Conservation (phyloP, 2,797 vertebrate species). For the Simalia tracyae region DNA sequence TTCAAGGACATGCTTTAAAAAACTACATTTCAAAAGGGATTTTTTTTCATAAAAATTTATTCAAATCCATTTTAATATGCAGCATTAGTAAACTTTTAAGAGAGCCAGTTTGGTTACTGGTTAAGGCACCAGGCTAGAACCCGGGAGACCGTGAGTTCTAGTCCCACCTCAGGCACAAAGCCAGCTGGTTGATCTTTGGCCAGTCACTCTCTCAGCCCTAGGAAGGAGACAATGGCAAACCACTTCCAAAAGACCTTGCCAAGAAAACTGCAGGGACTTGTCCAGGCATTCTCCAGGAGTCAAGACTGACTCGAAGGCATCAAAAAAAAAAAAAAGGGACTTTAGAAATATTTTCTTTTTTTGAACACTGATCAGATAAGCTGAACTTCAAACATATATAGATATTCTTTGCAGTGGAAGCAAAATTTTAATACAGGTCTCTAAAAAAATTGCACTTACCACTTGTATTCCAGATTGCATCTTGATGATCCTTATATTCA, state of each 20-base stretch:
- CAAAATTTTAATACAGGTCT: accelerated
- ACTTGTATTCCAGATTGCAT: constrained; percentile 81
- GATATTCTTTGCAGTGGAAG: background rate
- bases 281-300: background rate
- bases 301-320: no score
- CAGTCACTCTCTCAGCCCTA: background rate
- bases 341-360: no score
- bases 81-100: background rate
- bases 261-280: background rate
- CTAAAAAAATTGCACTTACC: constrained; percentile 65
- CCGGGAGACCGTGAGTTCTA: background rate
- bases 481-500: constrained; percentile 72
- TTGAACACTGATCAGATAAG: background rate
- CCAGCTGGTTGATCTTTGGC: background rate
- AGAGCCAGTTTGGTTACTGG: background rate
- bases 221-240: background rate
- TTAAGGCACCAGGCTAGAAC: background rate
- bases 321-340: background rate
- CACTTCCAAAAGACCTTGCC: background rate
- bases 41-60: background rate
- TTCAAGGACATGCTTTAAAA: background rate
- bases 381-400: background rate
- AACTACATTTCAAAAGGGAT: background rate
- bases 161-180: background rate
- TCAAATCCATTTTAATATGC: no score